phyloP scores from a whole-genome alignment of 2,888 invertebrate species.

The Acleris literana region DNA sequence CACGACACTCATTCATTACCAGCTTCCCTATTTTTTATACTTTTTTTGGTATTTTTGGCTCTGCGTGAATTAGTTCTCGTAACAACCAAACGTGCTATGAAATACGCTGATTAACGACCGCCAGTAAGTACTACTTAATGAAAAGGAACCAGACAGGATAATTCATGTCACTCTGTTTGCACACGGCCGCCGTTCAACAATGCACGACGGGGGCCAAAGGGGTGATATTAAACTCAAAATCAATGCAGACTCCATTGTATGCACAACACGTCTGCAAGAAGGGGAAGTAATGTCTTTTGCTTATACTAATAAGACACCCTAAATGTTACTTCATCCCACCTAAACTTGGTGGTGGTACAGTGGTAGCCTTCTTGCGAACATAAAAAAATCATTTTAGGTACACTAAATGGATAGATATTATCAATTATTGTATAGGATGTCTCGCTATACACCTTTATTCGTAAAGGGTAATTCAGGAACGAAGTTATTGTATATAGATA shows the following conservation, averaged over 20 bases:
- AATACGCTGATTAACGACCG: constrained; percentile 30
- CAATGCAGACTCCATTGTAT: constrained; percentile 78
- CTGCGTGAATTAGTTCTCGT: background rate
- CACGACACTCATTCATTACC: too few relatives aligned
- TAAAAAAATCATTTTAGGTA: constrained; percentile 64
- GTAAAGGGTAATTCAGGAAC: constrained; percentile 45
- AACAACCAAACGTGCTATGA: too few relatives aligned
- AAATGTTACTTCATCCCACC: constrained; percentile 66
- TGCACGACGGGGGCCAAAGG: constrained; percentile 60
- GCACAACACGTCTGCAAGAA: constrained; percentile 70
- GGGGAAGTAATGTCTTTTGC: constrained; percentile 76
- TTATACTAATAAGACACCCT: constrained; percentile 78
- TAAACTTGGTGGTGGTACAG: constrained; percentile 68
- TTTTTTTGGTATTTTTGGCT: too few relatives aligned
- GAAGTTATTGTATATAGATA: background rate
- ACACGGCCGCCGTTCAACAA: constrained; percentile 57
- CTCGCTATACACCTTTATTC: constrained; percentile 56
- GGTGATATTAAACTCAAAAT: constrained; percentile 79
- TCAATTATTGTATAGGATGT: constrained; percentile 53
- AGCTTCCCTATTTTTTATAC: too few relatives aligned
- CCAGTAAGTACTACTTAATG: constrained; percentile 42
- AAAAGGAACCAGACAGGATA: constrained; percentile 71
- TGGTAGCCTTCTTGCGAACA: constrained; percentile 66
- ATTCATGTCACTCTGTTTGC: constrained; percentile 72
- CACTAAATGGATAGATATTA: constrained; percentile 59